Conservation (phyloP, 2,113 vertebrate species). For the Crotalus horridus region DNA sequence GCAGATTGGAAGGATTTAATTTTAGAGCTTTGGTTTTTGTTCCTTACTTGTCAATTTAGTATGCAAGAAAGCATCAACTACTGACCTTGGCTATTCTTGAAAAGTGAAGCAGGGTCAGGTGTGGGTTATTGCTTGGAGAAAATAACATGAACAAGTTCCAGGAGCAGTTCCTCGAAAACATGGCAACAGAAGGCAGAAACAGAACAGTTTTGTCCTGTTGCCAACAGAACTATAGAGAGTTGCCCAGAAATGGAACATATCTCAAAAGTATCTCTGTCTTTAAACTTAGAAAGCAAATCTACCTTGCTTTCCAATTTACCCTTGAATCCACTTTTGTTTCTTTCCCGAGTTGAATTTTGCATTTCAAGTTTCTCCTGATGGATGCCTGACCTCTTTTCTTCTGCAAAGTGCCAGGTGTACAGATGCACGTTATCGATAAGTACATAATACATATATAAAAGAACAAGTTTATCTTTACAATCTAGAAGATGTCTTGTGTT, state of each 20-base stretch:
- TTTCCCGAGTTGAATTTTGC: neutral
- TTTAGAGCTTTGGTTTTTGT: slow-evolving; percentile 7
- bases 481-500: neutral
- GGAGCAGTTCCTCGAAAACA: neutral
- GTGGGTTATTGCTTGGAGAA: neutral
- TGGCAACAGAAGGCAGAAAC: neutral
- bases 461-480: neutral
- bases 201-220: neutral
- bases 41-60: neutral
- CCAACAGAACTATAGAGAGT: neutral
- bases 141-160: neutral
- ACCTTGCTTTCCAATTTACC: neutral
- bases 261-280: neutral
- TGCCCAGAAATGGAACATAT: neutral
- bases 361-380: neutral
- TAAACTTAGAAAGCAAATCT: neutral
- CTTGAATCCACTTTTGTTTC: neutral
- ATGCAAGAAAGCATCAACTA: neutral
- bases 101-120: neutral
- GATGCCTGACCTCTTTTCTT: neutral
- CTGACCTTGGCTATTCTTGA: neutral
- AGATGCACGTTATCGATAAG: neutral
- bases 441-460: neutral
- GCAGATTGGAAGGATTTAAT: slow-evolving; percentile 14
- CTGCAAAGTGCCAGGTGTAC: neutral